Evolutionary conservation across 2,888 invertebrate genomes (phyloP).

Genomic region (Leptogaster cylindrica): DNA sequence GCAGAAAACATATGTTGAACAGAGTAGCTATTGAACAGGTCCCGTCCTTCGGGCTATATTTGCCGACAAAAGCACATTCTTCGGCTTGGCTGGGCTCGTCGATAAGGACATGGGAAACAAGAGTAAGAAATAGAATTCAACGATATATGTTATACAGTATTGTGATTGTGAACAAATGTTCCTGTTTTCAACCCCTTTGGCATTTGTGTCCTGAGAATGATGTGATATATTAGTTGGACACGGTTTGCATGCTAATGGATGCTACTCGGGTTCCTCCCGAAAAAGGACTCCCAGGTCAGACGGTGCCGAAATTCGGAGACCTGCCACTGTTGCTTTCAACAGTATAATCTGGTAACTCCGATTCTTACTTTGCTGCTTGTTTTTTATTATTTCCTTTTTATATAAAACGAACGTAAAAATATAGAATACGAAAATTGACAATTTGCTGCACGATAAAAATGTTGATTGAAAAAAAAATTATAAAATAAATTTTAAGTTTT

Average conservation of each 20-base stretch:
- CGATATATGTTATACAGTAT: not conserved
- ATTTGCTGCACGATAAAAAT: no score
- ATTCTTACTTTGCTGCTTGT: no score
- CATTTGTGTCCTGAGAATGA: conserved; percentile 26
- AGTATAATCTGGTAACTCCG: no score
- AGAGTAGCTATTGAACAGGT: not conserved
- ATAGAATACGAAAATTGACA: no score
- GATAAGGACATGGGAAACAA: not conserved
- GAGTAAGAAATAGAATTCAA: conserved; percentile 1
- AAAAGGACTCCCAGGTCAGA: not conserved
- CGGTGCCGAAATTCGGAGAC: no score
- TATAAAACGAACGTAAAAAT: no score
- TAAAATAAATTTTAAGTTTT: no score
- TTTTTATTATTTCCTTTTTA: no score
- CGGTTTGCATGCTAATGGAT: not conserved
- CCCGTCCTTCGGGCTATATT: conserved; percentile 20
- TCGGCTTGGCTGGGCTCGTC: conserved; percentile 3
- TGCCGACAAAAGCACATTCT: conserved; percentile 25
- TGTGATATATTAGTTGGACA: conserved; percentile 28
- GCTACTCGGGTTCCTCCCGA: not conserved
- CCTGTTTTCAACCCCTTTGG: not conserved
- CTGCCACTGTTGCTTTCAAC: no score
- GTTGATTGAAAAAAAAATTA: no score
- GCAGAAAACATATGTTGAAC: not conserved
- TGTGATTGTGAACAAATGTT: not conserved